These are phyloP conservation scores for Saxidomus purpurata DNA, from an alignment of 1,140 invertebrate species.

Conservation along the genomic window DNA sequence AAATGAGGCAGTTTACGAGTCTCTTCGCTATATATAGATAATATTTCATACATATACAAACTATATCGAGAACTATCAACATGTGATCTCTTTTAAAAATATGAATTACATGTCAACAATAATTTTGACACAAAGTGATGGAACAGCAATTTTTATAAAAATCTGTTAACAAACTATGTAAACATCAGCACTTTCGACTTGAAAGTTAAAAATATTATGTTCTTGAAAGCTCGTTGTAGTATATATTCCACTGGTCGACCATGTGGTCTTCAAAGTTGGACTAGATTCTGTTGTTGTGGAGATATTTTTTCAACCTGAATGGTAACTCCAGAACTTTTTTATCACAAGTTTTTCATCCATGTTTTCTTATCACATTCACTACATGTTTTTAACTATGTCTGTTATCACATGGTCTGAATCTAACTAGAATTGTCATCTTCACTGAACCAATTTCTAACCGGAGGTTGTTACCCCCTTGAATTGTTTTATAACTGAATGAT, in stretches of 20 bases:
- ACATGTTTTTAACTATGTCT: no score
- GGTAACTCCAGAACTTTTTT: background rate
- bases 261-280: background rate
- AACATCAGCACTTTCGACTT: background rate
- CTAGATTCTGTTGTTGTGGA: background rate
- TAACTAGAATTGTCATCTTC: background rate
- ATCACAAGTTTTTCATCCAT: background rate
- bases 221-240: constrained; percentile 2
- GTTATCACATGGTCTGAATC: background rate
- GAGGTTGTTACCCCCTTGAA: no score
- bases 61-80: background rate
- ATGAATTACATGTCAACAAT: no score
- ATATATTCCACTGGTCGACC: constrained; percentile 4
- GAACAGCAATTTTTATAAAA: background rate
- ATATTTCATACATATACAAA: background rate
- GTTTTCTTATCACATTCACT: no score
- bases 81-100: background rate
- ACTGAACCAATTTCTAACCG: no score
- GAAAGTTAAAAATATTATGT: background rate
- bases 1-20: no score
- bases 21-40: no score
- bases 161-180: background rate
- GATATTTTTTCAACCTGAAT: background rate
- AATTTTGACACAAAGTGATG: background rate
- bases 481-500: no score